Base-by-base conservation (phyloP, 2,797 vertebrate genomes). In the Macropodus opercularis region DNA sequence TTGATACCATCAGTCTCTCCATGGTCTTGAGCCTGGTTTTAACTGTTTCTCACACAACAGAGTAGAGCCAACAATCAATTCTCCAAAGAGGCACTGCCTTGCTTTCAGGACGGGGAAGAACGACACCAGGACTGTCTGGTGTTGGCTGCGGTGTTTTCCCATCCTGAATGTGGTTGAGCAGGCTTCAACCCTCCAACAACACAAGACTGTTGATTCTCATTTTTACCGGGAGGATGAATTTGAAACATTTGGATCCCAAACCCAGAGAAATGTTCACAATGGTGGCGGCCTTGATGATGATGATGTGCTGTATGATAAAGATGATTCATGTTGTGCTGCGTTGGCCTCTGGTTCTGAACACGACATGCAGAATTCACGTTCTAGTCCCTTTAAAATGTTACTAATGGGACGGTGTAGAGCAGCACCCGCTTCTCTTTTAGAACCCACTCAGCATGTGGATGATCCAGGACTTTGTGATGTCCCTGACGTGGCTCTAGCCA, bases 41-140 rank as follows among this genome's bases (percentile, higher is more conserved):
- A 92, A 46, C 89, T 90, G 90, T 55, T 88, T 81, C 86, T 90
- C 90, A 86, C 88, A 76, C 89, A 88, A 27, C 65, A 91, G 90
- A 85, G 89, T 89, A 90, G 86, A 77, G 66, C 74, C 70, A 34
- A 68, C 46, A 2, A 2, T 58, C 59, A 60, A 62, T 44, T 74
- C 81, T 77, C 58, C 75, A 83, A 82, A 73, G 34, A 80, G 53
- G 75, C 21, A 57, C 63, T 2, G 57, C 23, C 22, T 69, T 18
- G 5, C 56, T 26, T 47, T 59, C 62, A 31, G 48, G 61, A 55
- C 24, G 2, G 39, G 72, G 63, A 65, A 77, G 46, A 26, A 5
- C 60, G 62, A 32, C 71, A 44, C 44, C 17, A 19, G 23, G n/a
- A n/a, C n/a, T n/a, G n/a, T n/a, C n/a, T 26, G 26, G 12, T 14